phyloP scores from a whole-genome alignment of 2,797 vertebrate species.

The Podarcis lilfordi region DNA sequence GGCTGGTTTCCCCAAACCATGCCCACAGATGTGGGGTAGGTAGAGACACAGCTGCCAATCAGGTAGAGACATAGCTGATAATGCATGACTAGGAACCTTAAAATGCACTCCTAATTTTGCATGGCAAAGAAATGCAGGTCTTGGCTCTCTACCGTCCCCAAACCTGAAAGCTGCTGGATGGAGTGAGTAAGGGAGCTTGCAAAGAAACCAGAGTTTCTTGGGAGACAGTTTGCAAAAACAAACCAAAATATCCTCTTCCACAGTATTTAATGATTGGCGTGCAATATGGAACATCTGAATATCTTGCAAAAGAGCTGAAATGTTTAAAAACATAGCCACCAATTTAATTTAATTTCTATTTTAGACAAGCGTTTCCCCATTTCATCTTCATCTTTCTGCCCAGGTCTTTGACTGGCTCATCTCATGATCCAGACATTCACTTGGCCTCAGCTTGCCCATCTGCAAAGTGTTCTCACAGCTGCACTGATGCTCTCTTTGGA shows the following conservation, averaged over 20 bases:
- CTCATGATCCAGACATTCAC: neutral
- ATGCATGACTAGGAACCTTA: no score
- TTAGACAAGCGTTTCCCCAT: no score
- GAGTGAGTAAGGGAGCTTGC: neutral
- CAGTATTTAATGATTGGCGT: neutral
- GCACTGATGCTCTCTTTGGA: neutral
- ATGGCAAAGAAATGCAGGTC: no score
- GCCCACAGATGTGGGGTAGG: no score
- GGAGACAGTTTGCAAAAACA: neutral
- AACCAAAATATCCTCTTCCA: neutral
- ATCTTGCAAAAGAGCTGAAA: neutral
- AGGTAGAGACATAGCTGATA: no score
- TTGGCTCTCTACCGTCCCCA: no score
- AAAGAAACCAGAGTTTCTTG: neutral
- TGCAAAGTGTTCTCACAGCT: slow-evolving; percentile 34
- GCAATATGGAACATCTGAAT: slow-evolving; percentile 1
- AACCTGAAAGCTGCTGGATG: no score
- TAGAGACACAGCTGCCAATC: no score
- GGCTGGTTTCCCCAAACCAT: no score
- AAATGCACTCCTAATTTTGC: no score
- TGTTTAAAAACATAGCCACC: neutral
- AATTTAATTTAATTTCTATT: neutral
- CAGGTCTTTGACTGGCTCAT: neutral
- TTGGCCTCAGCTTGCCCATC: slow-evolving; percentile 2
- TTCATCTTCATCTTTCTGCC: neutral